Evolutionary conservation across 64 coral and sea anemone species (phyloP), one percentile per base, ranked within the genome.

Genomic region (Stichodactyla helianthus): DNA sequence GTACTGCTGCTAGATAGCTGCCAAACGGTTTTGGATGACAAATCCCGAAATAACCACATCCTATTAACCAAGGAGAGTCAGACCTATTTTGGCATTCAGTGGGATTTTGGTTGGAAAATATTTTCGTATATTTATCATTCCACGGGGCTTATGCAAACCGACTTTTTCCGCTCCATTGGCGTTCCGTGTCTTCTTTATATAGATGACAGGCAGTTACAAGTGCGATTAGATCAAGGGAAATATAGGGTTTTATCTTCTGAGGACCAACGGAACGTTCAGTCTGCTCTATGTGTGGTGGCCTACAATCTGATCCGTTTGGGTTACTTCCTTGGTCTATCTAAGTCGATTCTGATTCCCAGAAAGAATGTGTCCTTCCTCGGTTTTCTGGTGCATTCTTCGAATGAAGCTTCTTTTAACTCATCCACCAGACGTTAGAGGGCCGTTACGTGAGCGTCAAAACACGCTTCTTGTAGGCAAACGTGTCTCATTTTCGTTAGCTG

Each of bases 141-240:
- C 4, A 90, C 87, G n/a, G 68, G 15, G 15, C 54, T 90, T 15
- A 2, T 85, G 53, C 65, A 82, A 51, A 77, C 62, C 13, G 68
- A 84, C 31, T 90, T 27, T 44, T 85, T 90, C 23, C 61, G 89
- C 1, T 74, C 82, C 56, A 12, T 90, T 6, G 60, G 81, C 2
- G 65, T 85, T 53, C 82, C 89, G 16, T 92, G 91, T 31, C 71
- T 82, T 14, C 60, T 92, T 23, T 84, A 92, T 74, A 92, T 84
- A 14, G 91, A 92, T 84, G 51, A 92, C 61, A 35, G 91, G 10
- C n/a, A n/a, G 54, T 7, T 90, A 18, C 82, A 85, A 31, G 55
- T 90, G 55, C 77, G 14, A 14, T 57, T 84, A 5, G 62, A 87
- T 65, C 68, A 22, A 23, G 78, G 86, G 14, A 86, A 22, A 13